Conservation (phyloP, 2,113 vertebrate species). For the Lonchura striata region DNA sequence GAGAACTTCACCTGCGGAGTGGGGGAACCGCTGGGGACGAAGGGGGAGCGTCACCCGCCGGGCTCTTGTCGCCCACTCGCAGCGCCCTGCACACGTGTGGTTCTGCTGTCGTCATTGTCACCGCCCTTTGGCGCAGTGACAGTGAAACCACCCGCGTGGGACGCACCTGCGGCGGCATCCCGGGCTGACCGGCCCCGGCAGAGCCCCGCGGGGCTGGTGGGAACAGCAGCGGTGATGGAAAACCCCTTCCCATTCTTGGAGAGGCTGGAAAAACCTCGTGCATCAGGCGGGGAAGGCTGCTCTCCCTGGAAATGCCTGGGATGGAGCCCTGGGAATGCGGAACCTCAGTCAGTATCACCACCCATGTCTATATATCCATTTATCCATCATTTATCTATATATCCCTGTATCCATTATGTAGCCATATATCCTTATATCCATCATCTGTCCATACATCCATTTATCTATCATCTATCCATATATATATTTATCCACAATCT, state of each 20-base stretch:
- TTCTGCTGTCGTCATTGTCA: background rate
- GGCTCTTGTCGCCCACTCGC: background rate
- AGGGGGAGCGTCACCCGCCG: rapidly evolving
- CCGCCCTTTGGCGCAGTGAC: rapidly evolving
- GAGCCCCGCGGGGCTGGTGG: rapidly evolving
- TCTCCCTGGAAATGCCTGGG: background rate
- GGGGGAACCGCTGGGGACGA: rapidly evolving
- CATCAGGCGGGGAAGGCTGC: background rate
- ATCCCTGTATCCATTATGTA: background rate
- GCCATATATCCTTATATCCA: too few relatives aligned
- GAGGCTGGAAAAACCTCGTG: background rate
- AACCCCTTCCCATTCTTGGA: rapidly evolving
- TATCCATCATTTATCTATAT: background rate
- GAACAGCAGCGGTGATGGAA: rapidly evolving
- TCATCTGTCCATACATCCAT: too few relatives aligned
- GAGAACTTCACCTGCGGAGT: background rate
- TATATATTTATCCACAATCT: background rate
- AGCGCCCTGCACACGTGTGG: rapidly evolving
- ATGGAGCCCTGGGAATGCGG: background rate
- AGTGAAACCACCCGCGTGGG: rapidly evolving
- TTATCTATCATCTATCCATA: rapidly evolving
- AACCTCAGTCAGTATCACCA: too few relatives aligned
- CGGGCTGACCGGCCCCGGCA: background rate
- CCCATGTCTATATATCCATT: background rate
- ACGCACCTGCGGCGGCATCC: background rate